A percentile compares a stretch with the other conserved stretches of the same genome.
Conservation (phyloP, 2,888 invertebrate genomes). For the Orchesella flavescens region DNA sequence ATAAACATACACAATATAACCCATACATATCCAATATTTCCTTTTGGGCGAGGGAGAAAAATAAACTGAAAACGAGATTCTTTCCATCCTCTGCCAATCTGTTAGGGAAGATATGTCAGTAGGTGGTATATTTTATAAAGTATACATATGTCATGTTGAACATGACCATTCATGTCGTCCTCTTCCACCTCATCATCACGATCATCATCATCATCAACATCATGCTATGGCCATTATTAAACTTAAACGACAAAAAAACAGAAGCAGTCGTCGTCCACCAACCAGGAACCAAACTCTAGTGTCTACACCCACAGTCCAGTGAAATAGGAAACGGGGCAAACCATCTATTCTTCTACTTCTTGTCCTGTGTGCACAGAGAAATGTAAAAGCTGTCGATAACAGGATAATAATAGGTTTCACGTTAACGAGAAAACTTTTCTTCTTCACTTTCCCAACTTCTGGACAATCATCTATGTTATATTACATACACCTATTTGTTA, state of each 20-base stretch:
- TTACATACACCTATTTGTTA: no score
- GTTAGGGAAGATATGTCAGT: slow-evolving; percentile 55
- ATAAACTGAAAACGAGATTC: no score
- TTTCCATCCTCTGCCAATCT: not conserved
- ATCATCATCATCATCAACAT: slow-evolving; percentile 23
- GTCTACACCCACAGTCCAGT: not conserved
- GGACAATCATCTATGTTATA: no score
- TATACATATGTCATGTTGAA: slow-evolving; percentile 60
- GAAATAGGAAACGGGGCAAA: slow-evolving; percentile 51
- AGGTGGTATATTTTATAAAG: slow-evolving; percentile 30
- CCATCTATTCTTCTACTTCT: slow-evolving; percentile 26
- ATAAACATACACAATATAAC: no score
- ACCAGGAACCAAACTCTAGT: not conserved
- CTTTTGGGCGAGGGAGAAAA: no score
- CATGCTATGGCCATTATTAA: not conserved
- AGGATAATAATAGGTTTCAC: slow-evolving; percentile 65
- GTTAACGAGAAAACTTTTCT: slow-evolving; percentile 64
- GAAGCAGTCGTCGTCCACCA: slow-evolving; percentile 12
- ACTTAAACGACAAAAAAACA: not conserved
- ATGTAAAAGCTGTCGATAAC: slow-evolving; percentile 64
- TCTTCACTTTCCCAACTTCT: slow-evolving; percentile 27
- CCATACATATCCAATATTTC: no score
- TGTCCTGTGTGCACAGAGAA: slow-evolving; percentile 20
- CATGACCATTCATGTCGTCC: slow-evolving; percentile 54
- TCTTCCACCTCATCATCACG: slow-evolving; percentile 52